Conservation (phyloP, 2,113 vertebrate genomes). For the Capreolus pygargus region DNA sequence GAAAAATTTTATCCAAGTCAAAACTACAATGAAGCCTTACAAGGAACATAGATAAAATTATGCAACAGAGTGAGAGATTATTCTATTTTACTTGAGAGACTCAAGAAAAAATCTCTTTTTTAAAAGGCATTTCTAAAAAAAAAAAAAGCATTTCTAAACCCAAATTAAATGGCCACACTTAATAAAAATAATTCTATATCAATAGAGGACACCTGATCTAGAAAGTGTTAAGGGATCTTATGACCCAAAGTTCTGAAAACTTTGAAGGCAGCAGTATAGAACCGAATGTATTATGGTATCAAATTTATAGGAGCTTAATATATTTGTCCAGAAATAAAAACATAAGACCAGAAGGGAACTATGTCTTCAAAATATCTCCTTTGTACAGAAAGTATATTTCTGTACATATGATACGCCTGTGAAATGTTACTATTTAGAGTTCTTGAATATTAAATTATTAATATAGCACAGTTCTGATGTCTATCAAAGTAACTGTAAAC, state of each 20-base stretch:
- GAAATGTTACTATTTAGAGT: conserved; percentile 59
- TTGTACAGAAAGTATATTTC: conserved; percentile 40
- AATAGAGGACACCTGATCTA: not conserved
- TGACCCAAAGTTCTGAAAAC: not conserved
- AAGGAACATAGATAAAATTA: not conserved
- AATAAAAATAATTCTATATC: not conserved
- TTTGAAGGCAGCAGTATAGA: not conserved
- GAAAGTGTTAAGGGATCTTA: not conserved
- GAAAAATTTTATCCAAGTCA: not conserved
- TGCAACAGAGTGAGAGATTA: not conserved
- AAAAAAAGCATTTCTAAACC: not conserved
- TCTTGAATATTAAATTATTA: conserved; percentile 56
- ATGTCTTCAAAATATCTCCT: conserved; percentile 45
- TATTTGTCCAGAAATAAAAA: not conserved
- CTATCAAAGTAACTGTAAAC: conserved; percentile 39
- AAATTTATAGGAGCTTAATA: not conserved
- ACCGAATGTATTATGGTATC: not conserved
- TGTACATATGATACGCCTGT: conserved; percentile 36
- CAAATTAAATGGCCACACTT: not conserved
- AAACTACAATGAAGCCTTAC: not conserved
- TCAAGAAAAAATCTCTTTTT: not conserved
- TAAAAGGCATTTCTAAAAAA: not conserved
- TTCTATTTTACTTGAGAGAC: not conserved
- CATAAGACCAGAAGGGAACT: not conserved
- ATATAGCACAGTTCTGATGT: not conserved